phyloP scores from a whole-genome alignment of 2,113 vertebrate genomes.

The Parotia lawesii region DNA sequence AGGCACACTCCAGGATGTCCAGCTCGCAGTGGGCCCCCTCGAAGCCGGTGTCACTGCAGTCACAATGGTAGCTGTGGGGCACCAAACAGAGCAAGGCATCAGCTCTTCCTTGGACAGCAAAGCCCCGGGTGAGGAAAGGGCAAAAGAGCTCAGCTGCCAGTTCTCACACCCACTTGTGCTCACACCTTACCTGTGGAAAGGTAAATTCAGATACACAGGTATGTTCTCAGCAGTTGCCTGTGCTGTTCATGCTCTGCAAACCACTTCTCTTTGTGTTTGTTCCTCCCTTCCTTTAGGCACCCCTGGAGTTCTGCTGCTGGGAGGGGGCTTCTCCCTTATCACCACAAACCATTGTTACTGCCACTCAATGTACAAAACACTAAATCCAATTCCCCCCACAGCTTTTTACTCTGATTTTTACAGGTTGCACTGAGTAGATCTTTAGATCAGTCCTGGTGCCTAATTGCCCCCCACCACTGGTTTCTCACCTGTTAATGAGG shows the following conservation, averaged over 20 bases:
- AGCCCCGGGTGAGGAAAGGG: not conserved
- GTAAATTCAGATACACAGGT: not conserved
- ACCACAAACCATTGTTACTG: not conserved
- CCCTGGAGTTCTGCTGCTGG: not conserved
- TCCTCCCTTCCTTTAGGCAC: not conserved
- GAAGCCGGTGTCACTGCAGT: slow-evolving; percentile 86
- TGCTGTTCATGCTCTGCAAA: not conserved
- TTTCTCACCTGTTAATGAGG: slow-evolving; percentile 81
- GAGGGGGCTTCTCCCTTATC: not conserved
- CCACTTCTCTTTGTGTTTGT: not conserved
- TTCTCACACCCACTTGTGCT: not conserved
- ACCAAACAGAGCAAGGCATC: not conserved
- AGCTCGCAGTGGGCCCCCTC: slow-evolving; percentile 80
- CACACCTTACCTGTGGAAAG: not conserved
- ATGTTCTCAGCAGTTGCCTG: not conserved
- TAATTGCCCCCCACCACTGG: rapidly evolving
- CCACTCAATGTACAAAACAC: not conserved
- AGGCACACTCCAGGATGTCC: slow-evolving; percentile 89
- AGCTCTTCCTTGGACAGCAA: not conserved
- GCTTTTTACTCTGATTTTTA: not conserved
- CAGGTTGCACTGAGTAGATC: not conserved
- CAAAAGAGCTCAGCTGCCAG: not conserved
- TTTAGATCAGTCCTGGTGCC: not conserved
- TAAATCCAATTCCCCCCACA: not conserved
- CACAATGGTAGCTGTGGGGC: slow-evolving; percentile 79